Conservation (phyloP, 92 coral and sea anemone species). For the Umimayanthus chanpuru region DNA sequence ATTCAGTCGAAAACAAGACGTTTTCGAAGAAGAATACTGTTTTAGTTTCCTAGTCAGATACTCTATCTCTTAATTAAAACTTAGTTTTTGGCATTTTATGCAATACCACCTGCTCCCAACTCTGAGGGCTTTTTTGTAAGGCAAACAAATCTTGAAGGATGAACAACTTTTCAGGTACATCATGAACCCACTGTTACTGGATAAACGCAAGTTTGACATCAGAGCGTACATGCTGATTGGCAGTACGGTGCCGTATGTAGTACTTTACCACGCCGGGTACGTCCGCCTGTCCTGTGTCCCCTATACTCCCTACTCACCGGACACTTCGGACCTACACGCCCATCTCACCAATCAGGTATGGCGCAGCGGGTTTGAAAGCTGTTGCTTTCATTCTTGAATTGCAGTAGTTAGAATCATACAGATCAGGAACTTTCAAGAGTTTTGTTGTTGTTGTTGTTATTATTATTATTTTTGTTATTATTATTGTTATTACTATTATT, state of each 20-base stretch:
- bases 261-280: slow-evolving; percentile 92
- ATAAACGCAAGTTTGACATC: slow-evolving; percentile 87
- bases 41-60: too few species aligned
- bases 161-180: slow-evolving; percentile 69
- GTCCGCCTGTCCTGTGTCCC: slow-evolving; percentile 92
- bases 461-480: too few species aligned
- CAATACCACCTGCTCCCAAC: neutral
- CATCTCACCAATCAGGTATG: slow-evolving; percentile 96
- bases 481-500: too few species aligned
- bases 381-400: neutral
- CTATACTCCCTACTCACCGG: slow-evolving; percentile 82
- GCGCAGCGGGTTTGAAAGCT: neutral
- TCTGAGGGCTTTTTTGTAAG: too few species aligned
- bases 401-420: neutral
- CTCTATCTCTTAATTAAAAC: too few species aligned
- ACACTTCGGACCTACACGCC: slow-evolving; percentile 75
- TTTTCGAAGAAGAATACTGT: too few species aligned
- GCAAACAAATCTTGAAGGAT: neutral
- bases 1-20: too few species aligned
- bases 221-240: slow-evolving; percentile 96
- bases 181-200: slow-evolving; percentile 83
- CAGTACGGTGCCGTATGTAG: slow-evolving; percentile 85
- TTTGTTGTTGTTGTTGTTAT: neutral
- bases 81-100: too few species aligned
- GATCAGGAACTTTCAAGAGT: neutral